Conservation (phyloP, 2,888 invertebrate genomes). For the Tanypteryx hageni region DNA sequence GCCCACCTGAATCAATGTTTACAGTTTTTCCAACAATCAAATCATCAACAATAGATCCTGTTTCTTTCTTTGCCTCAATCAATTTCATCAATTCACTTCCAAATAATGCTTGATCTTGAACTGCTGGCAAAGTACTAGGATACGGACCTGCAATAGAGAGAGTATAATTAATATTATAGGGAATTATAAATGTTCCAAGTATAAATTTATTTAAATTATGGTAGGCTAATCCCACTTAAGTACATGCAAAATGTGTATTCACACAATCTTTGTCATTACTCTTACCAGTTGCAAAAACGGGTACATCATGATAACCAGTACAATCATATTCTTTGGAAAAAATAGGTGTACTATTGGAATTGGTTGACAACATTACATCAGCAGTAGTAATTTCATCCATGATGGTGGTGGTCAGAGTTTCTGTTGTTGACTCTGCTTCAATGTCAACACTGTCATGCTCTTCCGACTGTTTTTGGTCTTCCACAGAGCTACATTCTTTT, state of each 20-base stretch:
- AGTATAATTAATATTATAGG: background rate
- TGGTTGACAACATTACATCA: too few relatives aligned
- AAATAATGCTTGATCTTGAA: conserved; percentile 30
- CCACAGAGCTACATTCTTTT: background rate
- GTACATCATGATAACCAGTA: too few relatives aligned
- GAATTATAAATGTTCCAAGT: too few relatives aligned
- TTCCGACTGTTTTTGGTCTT: background rate
- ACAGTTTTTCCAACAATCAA: background rate
- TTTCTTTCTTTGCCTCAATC: background rate
- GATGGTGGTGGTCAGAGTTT: too few relatives aligned
- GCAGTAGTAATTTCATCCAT: too few relatives aligned
- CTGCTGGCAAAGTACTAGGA: background rate
- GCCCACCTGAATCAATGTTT: background rate
- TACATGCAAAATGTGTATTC: background rate
- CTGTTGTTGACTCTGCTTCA: background rate
- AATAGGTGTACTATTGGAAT: too few relatives aligned
- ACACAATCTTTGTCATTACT: background rate
- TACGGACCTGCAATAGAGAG: background rate
- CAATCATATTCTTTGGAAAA: too few relatives aligned
- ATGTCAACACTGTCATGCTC: too few relatives aligned
- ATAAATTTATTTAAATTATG: background rate
- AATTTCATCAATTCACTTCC: conserved; percentile 20
- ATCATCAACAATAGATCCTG: too few relatives aligned
- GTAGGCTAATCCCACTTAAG: background rate
- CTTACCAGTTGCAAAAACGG: background rate